A percentile compares a stretch with the other conserved stretches of the same genome.
Conservation (phyloP, 2,797 vertebrate genomes). For the Apogon talboti region DNA sequence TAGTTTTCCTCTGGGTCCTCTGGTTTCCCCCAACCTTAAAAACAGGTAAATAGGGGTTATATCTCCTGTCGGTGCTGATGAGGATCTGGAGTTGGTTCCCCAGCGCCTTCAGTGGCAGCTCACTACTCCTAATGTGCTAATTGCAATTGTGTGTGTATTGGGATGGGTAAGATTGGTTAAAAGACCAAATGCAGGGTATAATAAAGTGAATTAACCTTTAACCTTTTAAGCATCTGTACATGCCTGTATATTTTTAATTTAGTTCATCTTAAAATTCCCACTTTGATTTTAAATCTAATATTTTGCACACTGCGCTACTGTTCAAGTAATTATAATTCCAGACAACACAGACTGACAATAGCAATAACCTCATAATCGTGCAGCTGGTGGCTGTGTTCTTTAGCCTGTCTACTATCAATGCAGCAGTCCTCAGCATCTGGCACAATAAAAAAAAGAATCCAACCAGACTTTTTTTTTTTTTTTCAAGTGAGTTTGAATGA, state of each 20-base stretch:
- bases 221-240: background rate
- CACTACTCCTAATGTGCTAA: too few relatives aligned
- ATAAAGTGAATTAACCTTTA: too few relatives aligned
- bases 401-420: slow-evolving; percentile 38
- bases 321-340: background rate
- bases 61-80: too few relatives aligned
- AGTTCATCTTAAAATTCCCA: background rate
- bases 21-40: too few relatives aligned
- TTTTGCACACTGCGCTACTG: background rate
- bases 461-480: slow-evolving; percentile 32
- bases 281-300: slow-evolving; percentile 18
- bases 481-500: slow-evolving; percentile 46
- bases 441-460: slow-evolving; percentile 22
- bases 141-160: too few relatives aligned
- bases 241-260: background rate
- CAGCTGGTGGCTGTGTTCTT: slow-evolving; percentile 31
- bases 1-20: too few relatives aligned
- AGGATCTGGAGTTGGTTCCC: too few relatives aligned
- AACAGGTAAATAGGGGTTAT: too few relatives aligned
- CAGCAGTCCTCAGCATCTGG: slow-evolving; percentile 65
- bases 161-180: too few relatives aligned
- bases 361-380: slow-evolving; percentile 39
- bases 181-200: too few relatives aligned
- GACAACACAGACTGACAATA: slow-evolving; percentile 15
- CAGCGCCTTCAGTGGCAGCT: too few relatives aligned